Evolutionary conservation across 2,888 invertebrate species (phyloP), one percentile per base, ranked within the genome.

Genomic region (Tachina lurida): DNA sequence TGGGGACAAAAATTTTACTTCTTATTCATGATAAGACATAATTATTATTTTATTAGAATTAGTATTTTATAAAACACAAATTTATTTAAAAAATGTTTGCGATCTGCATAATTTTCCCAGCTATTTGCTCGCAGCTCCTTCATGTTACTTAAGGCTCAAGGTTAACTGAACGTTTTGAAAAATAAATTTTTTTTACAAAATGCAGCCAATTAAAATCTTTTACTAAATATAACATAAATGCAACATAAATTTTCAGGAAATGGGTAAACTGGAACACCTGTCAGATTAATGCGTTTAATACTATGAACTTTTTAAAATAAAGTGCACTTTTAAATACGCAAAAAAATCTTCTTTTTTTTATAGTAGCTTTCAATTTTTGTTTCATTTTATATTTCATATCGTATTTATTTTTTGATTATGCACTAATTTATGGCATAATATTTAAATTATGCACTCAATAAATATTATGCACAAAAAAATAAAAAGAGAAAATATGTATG

Each of bases 381-480:
- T 63, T 73, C 58, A 75, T 45, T 68, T 70, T 45, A 73, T 73
- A 73, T 73, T 56, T 78, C 73, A 62, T 73, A 70, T 86, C 75
- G 56, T 83, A 76, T 86, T 80, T 83, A 76, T 83, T 76, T 82
- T 86, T 76, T 86, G 83, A 83, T 86, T 83, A 83, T 71, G 56
- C 60, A 80, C 79, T 80, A 80, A 86, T 86, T 86, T 86, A 86
- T 86, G 79, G 86, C 83, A 76, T 76, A 68, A 76, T 49, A 80
- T 83, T 86, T 86, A 83, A 86, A 83, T 83, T 86, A 83, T 86
- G 79, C 76, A 63, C 70, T 84, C 73, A 73, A 78, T 74, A 49
- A 73, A 84, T 62, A 74, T 71, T 45, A 62, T 56, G 45, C 45
- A 82, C 73, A 71, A 83, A 75, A 43, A 54, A 63, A 78, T n/a